Base-by-base conservation (phyloP, 1,140 invertebrate genomes). In the Maniola jurtina region DNA sequence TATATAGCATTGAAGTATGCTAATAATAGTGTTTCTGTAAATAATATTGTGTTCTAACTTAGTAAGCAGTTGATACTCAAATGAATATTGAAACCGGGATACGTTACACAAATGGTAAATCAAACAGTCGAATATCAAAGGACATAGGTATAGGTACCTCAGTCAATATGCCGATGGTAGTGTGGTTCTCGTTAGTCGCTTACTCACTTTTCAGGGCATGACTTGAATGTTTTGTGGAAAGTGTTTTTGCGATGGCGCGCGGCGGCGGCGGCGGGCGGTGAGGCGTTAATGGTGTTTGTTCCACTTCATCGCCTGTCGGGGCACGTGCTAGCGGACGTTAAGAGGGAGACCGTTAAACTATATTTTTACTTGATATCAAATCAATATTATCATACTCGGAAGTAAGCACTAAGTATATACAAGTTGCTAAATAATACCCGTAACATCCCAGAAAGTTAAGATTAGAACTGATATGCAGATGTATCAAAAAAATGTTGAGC, bases 221-320 rank as follows among this genome's bases (percentile, higher is more conserved):
- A 45, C 42, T 45, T 45, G 42, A 45, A 45, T 45, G 42, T 45
- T 45, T 45, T n/a, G 42, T n/a, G 0, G 5, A 11, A 11, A 45
- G 42, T 45, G 42, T 45, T 45, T 45, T 45, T 45, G 42, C 42
- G 42, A 11, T 9, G 42, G 10, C 9, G 42, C 5, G 10, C 42
- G 42, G 42, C 0, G 0, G 42, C 1, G 38, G 0, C 2, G 13
- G 42, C 9, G 5, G 42, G 42, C 42, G 9, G 9, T 2, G 42
- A 13, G 42, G 42, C 42, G 42, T 13, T 45, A 45, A 45, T 45
- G 42, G 42, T 45, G 42, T 45, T 45, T 45, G 42, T 45, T 45
- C 42, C 42, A 45, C 9, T 11, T 13, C 5, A 45, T 45, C 13
- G 42, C 42, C 9, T 9, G 0, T 1, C 9, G 42, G 9, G 9